A percentile compares a stretch with the other conserved stretches of the same genome.
phyloP scores from a whole-genome alignment of 2,888 invertebrate genomes.

The Aphrophora alni region DNA sequence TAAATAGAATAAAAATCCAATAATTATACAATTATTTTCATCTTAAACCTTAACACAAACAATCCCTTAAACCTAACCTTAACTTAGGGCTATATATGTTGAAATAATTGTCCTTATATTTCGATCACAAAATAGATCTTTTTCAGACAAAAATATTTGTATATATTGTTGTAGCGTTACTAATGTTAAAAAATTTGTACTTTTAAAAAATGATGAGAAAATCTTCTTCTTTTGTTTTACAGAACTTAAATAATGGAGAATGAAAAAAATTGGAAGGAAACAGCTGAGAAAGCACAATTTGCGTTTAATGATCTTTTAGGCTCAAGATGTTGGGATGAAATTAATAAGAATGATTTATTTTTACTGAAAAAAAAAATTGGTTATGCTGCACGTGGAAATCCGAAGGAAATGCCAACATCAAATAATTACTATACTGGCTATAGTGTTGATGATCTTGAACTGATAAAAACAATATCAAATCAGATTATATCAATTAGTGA shows the following conservation, averaged over 20 bases:
- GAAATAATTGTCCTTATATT: too few relatives aligned
- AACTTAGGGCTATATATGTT: too few relatives aligned
- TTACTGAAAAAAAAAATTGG: constrained; percentile 26
- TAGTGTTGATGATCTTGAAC: background rate
- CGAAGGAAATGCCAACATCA: constrained; percentile 20
- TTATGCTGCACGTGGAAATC: constrained; percentile 26
- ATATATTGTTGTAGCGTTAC: too few relatives aligned
- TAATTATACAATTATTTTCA: too few relatives aligned
- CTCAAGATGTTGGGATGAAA: constrained; percentile 24
- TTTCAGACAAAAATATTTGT: too few relatives aligned
- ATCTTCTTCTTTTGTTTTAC: too few relatives aligned
- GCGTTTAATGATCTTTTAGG: constrained; percentile 18
- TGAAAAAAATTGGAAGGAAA: constrained; percentile 2
- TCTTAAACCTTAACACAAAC: too few relatives aligned
- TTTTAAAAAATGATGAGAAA: too few relatives aligned
- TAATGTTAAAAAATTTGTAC: too few relatives aligned
- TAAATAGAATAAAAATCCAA: too few relatives aligned
- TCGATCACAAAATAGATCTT: too few relatives aligned
- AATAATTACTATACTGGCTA: constrained; percentile 27
- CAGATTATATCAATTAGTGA: constrained; percentile 24
- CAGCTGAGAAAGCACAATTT: background rate
- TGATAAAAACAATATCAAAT: constrained; percentile 22
- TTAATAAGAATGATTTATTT: constrained; percentile 26
- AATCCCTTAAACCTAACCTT: too few relatives aligned
- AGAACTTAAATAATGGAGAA: background rate